These are phyloP conservation scores for Alexandromys fortis DNA, from an alignment of 2,113 vertebrate genomes.

Conservation along the genomic window DNA sequence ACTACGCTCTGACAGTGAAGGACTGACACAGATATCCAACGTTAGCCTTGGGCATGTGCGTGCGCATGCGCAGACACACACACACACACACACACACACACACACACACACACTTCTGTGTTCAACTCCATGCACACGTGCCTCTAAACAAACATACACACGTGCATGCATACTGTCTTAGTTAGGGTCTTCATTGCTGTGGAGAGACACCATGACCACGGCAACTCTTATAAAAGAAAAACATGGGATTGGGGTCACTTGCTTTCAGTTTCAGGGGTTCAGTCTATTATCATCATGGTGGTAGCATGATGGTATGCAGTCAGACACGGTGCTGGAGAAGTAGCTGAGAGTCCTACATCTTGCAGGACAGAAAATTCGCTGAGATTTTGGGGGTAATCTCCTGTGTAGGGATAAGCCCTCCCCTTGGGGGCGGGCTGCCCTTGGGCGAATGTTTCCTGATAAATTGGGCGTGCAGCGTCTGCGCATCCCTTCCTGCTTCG, in stretches of 20 bases:
- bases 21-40: background rate
- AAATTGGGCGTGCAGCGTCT: no score
- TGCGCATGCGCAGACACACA: fast-evolving
- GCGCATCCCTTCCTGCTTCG: no score
- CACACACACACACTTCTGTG: background rate
- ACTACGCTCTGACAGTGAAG: background rate
- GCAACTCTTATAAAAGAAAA: background rate
- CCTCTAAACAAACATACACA: background rate
- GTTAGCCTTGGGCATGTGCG: background rate
- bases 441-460: no score
- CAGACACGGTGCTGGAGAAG: background rate
- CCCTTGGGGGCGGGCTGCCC: no score
- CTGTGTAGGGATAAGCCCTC: no score
- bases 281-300: background rate
- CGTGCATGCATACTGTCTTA: background rate
- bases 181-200: background rate
- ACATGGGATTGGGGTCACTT: background rate
- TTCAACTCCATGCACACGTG: background rate
- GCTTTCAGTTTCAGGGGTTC: background rate
- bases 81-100: no score
- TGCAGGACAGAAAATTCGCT: background rate
- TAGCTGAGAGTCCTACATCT: background rate
- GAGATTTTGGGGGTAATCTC: background rate
- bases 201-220: background rate
- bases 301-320: background rate